These are phyloP conservation scores for Podarcis raffonei DNA, from an alignment of 2,113 vertebrate species.

Conservation along the genomic window DNA sequence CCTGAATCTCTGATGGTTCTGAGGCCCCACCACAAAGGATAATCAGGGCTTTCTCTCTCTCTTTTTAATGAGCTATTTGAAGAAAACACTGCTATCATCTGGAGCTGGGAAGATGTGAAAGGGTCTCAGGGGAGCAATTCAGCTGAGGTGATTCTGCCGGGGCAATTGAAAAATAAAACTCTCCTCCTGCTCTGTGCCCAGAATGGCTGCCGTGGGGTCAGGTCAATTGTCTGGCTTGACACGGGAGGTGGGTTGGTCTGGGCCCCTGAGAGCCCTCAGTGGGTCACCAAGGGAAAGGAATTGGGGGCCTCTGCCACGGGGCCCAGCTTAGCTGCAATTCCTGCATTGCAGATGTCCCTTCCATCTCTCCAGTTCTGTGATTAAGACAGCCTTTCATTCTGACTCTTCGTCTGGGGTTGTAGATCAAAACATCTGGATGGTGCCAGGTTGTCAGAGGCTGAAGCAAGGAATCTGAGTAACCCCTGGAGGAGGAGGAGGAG, in stretches of 20 bases:
- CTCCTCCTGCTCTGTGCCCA: neutral
- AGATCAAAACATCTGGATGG: neutral
- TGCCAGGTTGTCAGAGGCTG: neutral
- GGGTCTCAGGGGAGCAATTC: slow-evolving; percentile 6
- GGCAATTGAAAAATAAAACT: neutral
- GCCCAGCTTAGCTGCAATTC: no score
- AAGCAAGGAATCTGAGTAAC: no score
- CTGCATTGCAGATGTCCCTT: no score
- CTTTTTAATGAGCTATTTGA: slow-evolving; percentile 44
- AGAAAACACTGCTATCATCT: slow-evolving; percentile 66
- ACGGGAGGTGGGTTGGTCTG: neutral
- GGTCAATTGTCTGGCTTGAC: neutral
- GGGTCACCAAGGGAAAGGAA: no score
- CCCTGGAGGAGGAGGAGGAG: no score
- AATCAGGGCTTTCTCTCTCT: slow-evolving; percentile 59
- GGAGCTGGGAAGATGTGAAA: slow-evolving; percentile 45
- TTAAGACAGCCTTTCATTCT: no score
- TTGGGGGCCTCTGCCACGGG: no score
- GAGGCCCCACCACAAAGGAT: slow-evolving; percentile 56
- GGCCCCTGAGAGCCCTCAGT: no score
- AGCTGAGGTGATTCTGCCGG: neutral
- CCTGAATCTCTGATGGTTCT: slow-evolving; percentile 42
- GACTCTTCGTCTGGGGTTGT: neutral
- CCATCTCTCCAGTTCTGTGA: no score
- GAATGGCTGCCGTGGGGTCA: neutral